Conservation (phyloP, 2,113 vertebrate genomes). For the Pluvianellus socialis region DNA sequence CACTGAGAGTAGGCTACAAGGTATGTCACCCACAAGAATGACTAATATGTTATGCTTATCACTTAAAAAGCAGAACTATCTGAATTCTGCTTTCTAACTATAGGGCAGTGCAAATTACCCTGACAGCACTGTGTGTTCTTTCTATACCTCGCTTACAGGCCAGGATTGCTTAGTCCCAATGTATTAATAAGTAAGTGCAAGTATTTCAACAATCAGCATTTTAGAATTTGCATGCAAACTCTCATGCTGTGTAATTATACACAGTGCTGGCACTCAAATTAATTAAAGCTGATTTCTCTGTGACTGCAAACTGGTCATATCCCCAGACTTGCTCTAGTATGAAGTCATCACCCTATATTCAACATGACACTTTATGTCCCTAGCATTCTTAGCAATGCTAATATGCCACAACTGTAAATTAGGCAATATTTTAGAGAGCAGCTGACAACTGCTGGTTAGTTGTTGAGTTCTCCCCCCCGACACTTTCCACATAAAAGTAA, state of each 20-base stretch:
- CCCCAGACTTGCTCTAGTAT: constrained; percentile 78
- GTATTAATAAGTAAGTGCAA: constrained; percentile 79
- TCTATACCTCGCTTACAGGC: constrained; percentile 65
- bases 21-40: constrained; percentile 60
- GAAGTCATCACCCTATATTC: constrained; percentile 88
- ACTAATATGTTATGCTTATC: constrained; percentile 64
- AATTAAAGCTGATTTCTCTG: constrained; percentile 84
- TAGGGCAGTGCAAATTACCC: constrained; percentile 67
- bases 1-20: constrained; percentile 61
- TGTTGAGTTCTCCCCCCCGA: constrained; percentile 38
- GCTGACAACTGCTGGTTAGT: constrained; percentile 67
- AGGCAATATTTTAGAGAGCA: constrained; percentile 68
- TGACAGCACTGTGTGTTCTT: constrained; percentile 49
- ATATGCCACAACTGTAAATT: constrained; percentile 73
- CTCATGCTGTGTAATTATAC: constrained; percentile 87
- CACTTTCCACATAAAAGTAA: constrained; percentile 68
- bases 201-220: constrained; percentile 85
- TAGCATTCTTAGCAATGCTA: constrained; percentile 73
- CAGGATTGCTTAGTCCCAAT: constrained; percentile 73
- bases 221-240: constrained; percentile 83
- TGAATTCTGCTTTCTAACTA: constrained; percentile 75
- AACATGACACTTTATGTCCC: constrained; percentile 76
- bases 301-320: constrained; percentile 83
- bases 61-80: constrained; percentile 71
- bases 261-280: constrained; percentile 90